Percentiles rank a stretch among this genome's conserved stretches.
Evolutionary conservation across 2,797 vertebrate species (phyloP).

Genomic region (Otolemur crassicaudatus): DNA sequence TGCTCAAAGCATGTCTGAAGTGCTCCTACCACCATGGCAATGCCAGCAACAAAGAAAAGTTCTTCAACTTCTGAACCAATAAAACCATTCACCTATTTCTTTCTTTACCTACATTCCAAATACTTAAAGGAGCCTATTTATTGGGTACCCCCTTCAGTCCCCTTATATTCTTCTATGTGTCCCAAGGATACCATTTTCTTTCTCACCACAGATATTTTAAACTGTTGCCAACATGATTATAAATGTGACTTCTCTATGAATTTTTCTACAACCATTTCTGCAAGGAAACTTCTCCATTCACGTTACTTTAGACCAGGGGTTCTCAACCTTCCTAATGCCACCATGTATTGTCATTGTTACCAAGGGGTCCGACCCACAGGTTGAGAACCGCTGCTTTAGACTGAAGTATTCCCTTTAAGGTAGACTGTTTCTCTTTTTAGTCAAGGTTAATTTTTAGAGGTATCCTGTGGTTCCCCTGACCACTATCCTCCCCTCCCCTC

Average conservation of each 20-base stretch:
- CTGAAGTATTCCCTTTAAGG: not conserved
- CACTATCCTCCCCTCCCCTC: not conserved
- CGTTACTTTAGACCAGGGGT: not conserved
- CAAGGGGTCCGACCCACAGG: too few relatives aligned
- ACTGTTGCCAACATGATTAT: not conserved
- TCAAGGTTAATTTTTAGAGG: not conserved
- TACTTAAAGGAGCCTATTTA: not conserved
- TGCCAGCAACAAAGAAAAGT: not conserved
- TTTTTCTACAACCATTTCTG: not conserved
- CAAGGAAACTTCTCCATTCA: not conserved
- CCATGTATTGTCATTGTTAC: too few relatives aligned
- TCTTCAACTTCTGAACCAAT: not conserved
- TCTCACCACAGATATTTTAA: conserved; percentile 24
- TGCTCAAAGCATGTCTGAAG: not conserved
- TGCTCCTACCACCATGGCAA: not conserved
- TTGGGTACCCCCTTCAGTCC: not conserved
- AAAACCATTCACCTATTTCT: not conserved
- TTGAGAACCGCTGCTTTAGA: too few relatives aligned
- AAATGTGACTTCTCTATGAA: not conserved
- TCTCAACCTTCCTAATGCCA: too few relatives aligned
- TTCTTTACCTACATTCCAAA: not conserved
- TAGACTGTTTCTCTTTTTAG: not conserved
- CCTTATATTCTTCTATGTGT: not conserved
- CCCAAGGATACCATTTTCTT: not conserved
- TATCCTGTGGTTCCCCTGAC: not conserved